Evolutionary conservation across 1,140 invertebrate genomes (phyloP).

Genomic region (Druon quercuslanigerum): DNA sequence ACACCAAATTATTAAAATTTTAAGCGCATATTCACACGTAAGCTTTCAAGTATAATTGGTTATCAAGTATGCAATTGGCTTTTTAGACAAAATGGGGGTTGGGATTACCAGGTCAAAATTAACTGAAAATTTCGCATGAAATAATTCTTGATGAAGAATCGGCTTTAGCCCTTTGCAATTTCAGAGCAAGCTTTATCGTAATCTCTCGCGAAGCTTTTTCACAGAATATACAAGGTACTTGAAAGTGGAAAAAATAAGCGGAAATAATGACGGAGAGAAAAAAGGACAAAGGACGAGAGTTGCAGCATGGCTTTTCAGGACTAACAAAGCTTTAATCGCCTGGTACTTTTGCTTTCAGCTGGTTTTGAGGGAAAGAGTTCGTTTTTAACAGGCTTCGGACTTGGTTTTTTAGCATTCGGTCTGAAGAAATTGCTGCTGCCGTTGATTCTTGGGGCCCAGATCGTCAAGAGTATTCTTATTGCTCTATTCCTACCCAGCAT

Average conservation of each 20-base stretch:
- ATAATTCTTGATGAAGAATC: background rate
- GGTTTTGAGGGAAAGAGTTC: conserved; percentile 77
- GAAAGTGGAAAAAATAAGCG: background rate
- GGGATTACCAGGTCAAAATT: background rate
- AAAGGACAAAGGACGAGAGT: conserved; percentile 39
- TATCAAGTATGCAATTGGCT: too few species aligned
- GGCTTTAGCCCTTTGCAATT: conserved; percentile 23
- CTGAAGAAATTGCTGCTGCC: conserved; percentile 88
- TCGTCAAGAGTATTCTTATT: conserved; percentile 86
- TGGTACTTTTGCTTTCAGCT: conserved; percentile 75
- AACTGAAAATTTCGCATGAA: conserved; percentile 2
- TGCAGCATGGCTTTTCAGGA: conserved; percentile 68
- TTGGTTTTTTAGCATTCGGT: conserved; percentile 85
- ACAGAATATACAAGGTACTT: background rate
- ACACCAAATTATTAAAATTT: too few species aligned
- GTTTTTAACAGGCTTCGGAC: conserved; percentile 82
- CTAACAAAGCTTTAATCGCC: conserved; percentile 72
- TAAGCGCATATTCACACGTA: too few species aligned
- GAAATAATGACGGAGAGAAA: conserved; percentile 23
- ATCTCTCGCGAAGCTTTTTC: conserved; percentile 20
- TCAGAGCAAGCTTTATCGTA: conserved; percentile 13
- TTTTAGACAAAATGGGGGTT: background rate
- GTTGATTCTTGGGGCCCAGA: conserved; percentile 84
- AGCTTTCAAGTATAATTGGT: too few species aligned
- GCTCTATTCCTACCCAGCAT: conserved; percentile 89